Evolutionary conservation across 2,113 vertebrate species (phyloP), one percentile per base, ranked within the genome.

Genomic region (Salvelinus namaycush): DNA sequence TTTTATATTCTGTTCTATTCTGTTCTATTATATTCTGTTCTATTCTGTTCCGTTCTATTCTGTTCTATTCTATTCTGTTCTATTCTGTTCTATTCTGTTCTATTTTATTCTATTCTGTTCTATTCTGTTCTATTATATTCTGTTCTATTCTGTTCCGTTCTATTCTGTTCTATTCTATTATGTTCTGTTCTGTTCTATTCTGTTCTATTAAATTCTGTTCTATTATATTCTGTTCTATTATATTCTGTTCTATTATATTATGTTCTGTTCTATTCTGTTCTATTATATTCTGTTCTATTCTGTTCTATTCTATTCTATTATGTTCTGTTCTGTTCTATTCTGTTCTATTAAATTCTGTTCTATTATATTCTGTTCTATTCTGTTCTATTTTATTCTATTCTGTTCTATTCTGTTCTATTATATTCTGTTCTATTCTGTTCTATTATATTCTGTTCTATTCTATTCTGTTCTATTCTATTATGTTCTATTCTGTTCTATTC

Each of bases 21-120:
- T 39, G 1, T 39, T 84, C 93, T 94, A 0, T 31, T 31, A 1
- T 31, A 1, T 31, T 31, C 29, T 31, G 0, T 31, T 31, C 3
- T 31, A 5, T 31, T 31, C 2, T 31, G 3, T 31, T 34, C 6
- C 1, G 0, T 34, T 34, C 7, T 39, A 0, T 39, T 39, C 7
- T 8, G 0, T 39, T 39, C 0, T 8, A 2, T 39, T 7, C 34
- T 39, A 1, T 39, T 39, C 34, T 2, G 0, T 39, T 84, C 93
- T 39, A 2, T 39, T 39, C 1, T 2, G 1, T 39, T 39, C 6
- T 39, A 2, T 34, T 5, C 5, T 34, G 1, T 8, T 39, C 7
- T 39, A 8, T 39, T 84, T 92, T 6, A 0, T 34, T 34, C 7
- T 8, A 1, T 39, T 39, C 0, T 8, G 0, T 39, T 39, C 1